Percentiles rank a stretch among this genome's conserved stretches.
phyloP scores from a whole-genome alignment of 2,797 vertebrate species.

The Molothrus ater region DNA sequence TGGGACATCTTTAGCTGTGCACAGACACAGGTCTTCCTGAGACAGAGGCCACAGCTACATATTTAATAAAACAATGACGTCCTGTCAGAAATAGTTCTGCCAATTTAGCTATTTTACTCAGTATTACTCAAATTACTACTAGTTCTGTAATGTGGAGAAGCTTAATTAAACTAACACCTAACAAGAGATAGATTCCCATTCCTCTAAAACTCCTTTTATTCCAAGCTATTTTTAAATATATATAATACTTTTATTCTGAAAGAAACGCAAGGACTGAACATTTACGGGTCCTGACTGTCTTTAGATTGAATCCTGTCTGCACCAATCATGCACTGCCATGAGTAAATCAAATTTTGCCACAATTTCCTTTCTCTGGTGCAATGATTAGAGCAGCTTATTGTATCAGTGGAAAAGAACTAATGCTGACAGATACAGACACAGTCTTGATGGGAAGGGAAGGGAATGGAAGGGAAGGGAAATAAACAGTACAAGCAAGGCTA shows the following conservation, averaged over 20 bases:
- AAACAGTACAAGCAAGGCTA: not conserved
- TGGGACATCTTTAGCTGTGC: not conserved
- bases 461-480: not conserved
- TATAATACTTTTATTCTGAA: not conserved
- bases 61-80: not conserved
- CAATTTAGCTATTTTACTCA: not conserved
- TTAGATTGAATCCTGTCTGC: not conserved
- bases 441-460: not conserved
- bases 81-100: not conserved
- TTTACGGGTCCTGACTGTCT: not conserved
- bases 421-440: not conserved
- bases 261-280: not conserved
- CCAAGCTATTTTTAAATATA: not conserved
- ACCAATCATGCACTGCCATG: not conserved
- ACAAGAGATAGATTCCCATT: not conserved
- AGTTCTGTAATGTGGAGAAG: not conserved
- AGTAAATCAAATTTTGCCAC: not conserved
- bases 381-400: not conserved
- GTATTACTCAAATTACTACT: not conserved
- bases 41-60: not conserved
- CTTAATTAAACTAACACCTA: not conserved
- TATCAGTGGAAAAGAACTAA: not conserved
- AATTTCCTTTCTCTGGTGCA: not conserved
- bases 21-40: not conserved
- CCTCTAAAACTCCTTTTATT: not conserved